These are phyloP conservation scores for Sciurus carolinensis DNA, from an alignment of 2,797 vertebrate genomes.

Conservation along the genomic window DNA sequence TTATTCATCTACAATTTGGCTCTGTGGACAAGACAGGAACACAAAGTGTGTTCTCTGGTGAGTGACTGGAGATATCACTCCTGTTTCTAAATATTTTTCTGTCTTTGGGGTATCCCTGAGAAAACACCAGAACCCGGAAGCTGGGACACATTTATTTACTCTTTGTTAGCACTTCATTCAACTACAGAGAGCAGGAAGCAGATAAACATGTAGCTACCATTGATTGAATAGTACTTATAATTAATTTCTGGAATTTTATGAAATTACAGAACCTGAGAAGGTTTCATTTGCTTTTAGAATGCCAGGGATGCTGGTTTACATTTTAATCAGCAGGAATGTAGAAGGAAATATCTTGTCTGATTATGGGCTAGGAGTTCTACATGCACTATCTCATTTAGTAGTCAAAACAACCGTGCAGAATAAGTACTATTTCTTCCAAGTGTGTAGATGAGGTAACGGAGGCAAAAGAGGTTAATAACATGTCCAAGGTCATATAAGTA, in stretches of 20 bases:
- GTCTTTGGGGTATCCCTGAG: not conserved
- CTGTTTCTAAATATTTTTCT: slow-evolving; percentile 43
- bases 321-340: not conserved
- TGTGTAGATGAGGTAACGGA: not conserved
- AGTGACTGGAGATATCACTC: not conserved
- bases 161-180: slow-evolving; percentile 6
- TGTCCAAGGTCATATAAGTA: not conserved
- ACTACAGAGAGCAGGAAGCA: not conserved
- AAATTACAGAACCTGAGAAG: not conserved
- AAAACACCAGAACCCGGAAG: not conserved
- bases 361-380: not conserved
- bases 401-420: not conserved
- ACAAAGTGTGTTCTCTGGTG: not conserved
- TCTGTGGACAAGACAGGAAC: not conserved
- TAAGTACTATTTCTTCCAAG: not conserved
- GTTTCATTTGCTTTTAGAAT: slow-evolving; percentile 19
- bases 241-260: slow-evolving; percentile 44
- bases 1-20: not conserved
- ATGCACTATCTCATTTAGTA: not conserved
- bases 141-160: not conserved
- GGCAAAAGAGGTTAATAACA: not conserved
- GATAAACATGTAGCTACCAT: not conserved
- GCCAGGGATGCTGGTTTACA: not conserved
- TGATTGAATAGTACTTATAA: not conserved
- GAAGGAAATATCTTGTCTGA: not conserved